Conservation (phyloP, 2,888 invertebrate genomes). For the Pelosia muscerda region DNA sequence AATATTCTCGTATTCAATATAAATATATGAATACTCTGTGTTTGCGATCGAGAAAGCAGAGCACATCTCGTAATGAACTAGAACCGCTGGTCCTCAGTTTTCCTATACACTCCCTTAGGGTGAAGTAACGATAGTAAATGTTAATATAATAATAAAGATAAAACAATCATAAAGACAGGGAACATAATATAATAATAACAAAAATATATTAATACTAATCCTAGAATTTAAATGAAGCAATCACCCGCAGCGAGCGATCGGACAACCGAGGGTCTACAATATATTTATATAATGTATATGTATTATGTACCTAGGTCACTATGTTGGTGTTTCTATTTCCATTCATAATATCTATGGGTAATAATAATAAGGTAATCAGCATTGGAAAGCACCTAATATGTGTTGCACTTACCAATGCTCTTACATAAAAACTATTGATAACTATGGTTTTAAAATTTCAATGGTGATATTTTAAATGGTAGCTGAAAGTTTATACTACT, state of each 20-base stretch:
- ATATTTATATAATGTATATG: constrained; percentile 73
- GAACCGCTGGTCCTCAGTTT: constrained; percentile 56
- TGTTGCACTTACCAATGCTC: constrained; percentile 64
- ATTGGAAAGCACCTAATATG: constrained; percentile 62
- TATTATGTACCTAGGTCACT: constrained; percentile 80
- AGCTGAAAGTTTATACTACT: constrained; percentile 77
- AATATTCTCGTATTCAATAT: constrained; percentile 45
- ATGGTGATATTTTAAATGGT: constrained; percentile 77
- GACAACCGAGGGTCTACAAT: constrained; percentile 61
- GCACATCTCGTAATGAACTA: constrained; percentile 66
- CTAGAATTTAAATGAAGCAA: constrained; percentile 72
- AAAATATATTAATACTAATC: constrained; percentile 81
- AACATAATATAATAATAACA: constrained; percentile 76
- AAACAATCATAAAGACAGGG: constrained; percentile 77
- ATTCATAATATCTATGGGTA: constrained; percentile 79
- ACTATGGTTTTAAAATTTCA: constrained; percentile 70
- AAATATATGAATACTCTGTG: constrained; percentile 51
- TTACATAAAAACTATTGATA: constrained; percentile 78
- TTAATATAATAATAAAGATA: constrained; percentile 63
- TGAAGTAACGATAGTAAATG: constrained; percentile 67
- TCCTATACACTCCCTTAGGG: constrained; percentile 61
- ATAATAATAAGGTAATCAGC: constrained; percentile 66
- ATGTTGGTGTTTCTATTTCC: constrained; percentile 86
- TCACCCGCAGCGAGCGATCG: constrained; percentile 65
- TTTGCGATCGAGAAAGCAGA: constrained; percentile 52